These are phyloP conservation scores for Philypnodon macrostomus DNA, from an alignment of 2,797 vertebrate species.

Conservation along the genomic window DNA sequence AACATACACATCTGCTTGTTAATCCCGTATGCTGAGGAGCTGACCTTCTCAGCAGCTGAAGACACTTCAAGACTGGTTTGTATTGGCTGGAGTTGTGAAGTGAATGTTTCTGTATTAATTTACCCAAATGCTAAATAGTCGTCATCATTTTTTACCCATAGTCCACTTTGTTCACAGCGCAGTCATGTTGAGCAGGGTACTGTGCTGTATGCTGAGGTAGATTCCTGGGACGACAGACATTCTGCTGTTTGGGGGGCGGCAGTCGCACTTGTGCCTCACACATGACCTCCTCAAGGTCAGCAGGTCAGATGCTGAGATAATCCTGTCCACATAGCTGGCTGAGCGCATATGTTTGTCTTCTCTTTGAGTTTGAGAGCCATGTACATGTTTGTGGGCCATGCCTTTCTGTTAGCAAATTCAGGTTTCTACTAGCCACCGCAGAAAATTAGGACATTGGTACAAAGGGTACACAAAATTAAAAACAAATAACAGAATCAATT, in stretches of 20 bases:
- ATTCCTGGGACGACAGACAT: constrained; percentile 67
- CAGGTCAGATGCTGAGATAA: constrained; percentile 66
- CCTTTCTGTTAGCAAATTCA: no score
- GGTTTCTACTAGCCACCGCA: no score
- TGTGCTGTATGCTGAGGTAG: constrained; percentile 42
- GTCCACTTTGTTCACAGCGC: constrained; percentile 1
- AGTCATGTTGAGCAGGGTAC: constrained; percentile 6
- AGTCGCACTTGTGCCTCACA: constrained; percentile 53
- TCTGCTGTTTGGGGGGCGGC: constrained; percentile 48
- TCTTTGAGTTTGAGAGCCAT: constrained; percentile 17
- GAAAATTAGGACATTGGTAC: no score
- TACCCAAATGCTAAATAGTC: neutral
- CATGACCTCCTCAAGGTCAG: constrained; percentile 60
- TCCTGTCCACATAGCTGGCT: constrained; percentile 54
- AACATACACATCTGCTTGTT: no score
- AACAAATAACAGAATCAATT: no score
- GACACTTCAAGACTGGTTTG: no score
- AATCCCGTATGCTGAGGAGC: no score
- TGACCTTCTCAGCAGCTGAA: no score
- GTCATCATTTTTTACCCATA: neutral
- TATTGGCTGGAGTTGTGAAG: no score
- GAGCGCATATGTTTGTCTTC: constrained; percentile 43
- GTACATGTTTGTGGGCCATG: constrained; percentile 5
- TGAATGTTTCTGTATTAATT: no score
- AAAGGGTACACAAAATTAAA: no score